Conservation (phyloP, 2,113 vertebrate genomes). For the Plestiodon gilberti region DNA sequence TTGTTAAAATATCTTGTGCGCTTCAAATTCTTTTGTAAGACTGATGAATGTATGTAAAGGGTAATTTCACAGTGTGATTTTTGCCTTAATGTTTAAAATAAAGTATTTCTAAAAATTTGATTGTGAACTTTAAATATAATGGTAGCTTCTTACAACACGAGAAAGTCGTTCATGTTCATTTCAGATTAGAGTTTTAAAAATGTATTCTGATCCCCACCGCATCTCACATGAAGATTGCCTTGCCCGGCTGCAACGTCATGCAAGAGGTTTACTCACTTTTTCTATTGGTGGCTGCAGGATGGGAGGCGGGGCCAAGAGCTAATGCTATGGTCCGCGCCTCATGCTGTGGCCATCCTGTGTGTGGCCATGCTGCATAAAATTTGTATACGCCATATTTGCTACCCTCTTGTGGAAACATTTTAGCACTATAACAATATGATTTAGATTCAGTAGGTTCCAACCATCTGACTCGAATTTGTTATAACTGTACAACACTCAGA, state of each 20-base stretch:
- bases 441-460: neutral
- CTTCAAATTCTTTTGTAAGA: slow-evolving; percentile 64
- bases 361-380: no score
- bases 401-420: neutral
- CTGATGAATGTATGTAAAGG: slow-evolving; percentile 75
- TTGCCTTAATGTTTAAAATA: slow-evolving; percentile 81
- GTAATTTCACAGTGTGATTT: slow-evolving; percentile 71
- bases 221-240: no score
- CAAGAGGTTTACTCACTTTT: no score
- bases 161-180: neutral
- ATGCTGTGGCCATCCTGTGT: no score
- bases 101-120: slow-evolving; percentile 75
- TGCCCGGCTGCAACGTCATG: no score
- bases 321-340: no score
- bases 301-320: no score
- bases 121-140: neutral
- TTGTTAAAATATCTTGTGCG: slow-evolving; percentile 56
- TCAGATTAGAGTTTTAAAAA: neutral
- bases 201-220: no score
- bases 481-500: neutral
- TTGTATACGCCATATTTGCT: neutral
- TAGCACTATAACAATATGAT: fast-evolving
- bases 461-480: neutral
- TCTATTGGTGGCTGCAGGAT: no score
- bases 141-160: slow-evolving; percentile 14